A percentile compares a stretch with the other conserved stretches of the same genome.
These are phyloP conservation scores for Steinernema hermaphroditum DNA, from an alignment of 2,888 invertebrate species.

Conservation along the genomic window DNA sequence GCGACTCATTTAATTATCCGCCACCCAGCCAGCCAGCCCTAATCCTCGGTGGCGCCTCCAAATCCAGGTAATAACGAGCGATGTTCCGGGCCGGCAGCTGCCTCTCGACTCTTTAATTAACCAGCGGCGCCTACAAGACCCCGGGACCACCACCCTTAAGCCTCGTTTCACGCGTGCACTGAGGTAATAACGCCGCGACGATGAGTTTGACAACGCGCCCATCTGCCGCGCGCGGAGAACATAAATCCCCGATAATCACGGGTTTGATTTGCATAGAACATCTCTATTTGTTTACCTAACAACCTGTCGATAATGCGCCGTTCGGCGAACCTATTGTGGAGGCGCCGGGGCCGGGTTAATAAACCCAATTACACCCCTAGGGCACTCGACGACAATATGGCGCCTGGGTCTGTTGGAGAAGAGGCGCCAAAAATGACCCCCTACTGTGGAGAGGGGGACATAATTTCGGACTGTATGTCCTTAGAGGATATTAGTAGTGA, in stretches of 20 bases:
- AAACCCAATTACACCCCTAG: constrained; percentile 28
- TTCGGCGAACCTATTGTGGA: constrained; percentile 7
- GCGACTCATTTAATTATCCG: constrained; percentile 23
- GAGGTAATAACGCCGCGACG: constrained; percentile 22
- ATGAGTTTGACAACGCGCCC: constrained; percentile 15
- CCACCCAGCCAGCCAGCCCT: not conserved
- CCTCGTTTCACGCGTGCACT: constrained; percentile 7
- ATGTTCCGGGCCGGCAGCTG: constrained; percentile 14
- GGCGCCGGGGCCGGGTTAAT: constrained; percentile 19
- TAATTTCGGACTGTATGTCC: too few species aligned
- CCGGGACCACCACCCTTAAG: constrained; percentile 1
- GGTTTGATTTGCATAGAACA: constrained; percentile 18
- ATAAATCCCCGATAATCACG: constrained; percentile 23
- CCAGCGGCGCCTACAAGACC: not conserved
- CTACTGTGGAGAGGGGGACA: too few species aligned
- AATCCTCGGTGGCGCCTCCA: constrained; percentile 20
- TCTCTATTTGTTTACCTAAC: constrained; percentile 32
- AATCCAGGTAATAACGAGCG: constrained; percentile 27
- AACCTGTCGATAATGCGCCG: constrained; percentile 30
- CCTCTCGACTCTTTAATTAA: constrained; percentile 19
- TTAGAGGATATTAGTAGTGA: too few species aligned
- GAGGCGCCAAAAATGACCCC: constrained; percentile 22
- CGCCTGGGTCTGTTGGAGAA: constrained; percentile 17
- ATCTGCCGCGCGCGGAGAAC: constrained; percentile 6
- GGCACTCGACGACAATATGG: constrained; percentile 22